Conservation (phyloP, 2,113 vertebrate species). For the Callorhinus ursinus region DNA sequence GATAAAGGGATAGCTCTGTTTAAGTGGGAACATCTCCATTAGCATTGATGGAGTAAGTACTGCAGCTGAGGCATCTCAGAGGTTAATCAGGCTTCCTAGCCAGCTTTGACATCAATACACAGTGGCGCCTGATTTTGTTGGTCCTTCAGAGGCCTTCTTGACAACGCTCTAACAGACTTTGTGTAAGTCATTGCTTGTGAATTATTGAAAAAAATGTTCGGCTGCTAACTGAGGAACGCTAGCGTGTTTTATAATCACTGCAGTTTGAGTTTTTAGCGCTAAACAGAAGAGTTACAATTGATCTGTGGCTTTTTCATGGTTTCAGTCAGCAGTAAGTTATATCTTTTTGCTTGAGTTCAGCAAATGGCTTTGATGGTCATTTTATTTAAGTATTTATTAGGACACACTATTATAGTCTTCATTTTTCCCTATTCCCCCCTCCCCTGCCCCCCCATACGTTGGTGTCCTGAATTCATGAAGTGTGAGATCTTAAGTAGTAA, state of each 20-base stretch:
- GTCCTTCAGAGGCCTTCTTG: conserved; percentile 93
- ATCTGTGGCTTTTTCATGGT: conserved; percentile 89
- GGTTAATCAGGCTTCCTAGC: conserved; percentile 98
- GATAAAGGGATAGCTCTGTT: conserved; percentile 78
- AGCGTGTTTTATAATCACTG: conserved; percentile 99
- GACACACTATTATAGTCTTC: conserved; percentile 66
- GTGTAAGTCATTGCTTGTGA: conserved; percentile 96
- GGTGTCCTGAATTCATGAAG: conserved; percentile 37
- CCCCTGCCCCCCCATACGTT: background rate
- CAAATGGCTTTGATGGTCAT: conserved; percentile 82
- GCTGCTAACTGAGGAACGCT: conserved; percentile 99
- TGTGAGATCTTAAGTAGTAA: conserved; percentile 34
- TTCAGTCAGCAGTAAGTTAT: conserved; percentile 82
- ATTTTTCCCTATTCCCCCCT: conserved; percentile 43
- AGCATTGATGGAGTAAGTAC: conserved; percentile 93
- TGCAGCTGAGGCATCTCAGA: conserved; percentile 91
- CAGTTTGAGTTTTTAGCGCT: conserved; percentile 98
- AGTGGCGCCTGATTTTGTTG: conserved; percentile 95
- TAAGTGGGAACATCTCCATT: conserved; percentile 89
- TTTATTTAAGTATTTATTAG: conserved; percentile 85
- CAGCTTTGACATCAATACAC: conserved; percentile 93
- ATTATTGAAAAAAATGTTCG: conserved; percentile 99
- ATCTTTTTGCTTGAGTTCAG: conserved; percentile 81
- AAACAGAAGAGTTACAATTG: conserved; percentile 98
- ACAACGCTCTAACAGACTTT: conserved; percentile 93